phyloP scores from a whole-genome alignment of 2,888 invertebrate species.

The Agrilus biguttatus region DNA sequence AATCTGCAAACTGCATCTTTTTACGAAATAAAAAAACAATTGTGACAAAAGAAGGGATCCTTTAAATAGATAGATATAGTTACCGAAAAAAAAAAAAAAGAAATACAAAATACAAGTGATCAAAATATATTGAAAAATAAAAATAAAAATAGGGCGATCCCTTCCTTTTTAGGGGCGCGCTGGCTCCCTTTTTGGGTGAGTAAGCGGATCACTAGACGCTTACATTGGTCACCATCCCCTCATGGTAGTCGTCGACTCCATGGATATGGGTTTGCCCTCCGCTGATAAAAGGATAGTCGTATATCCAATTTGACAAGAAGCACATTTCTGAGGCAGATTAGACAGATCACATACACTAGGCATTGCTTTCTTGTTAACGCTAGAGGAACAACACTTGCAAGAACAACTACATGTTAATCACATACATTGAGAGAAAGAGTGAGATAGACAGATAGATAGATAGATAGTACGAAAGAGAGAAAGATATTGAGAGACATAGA shows the following conservation, averaged over 20 bases:
- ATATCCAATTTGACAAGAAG: constrained; percentile 70
- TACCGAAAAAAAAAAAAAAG: background rate
- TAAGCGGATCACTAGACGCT: constrained; percentile 28
- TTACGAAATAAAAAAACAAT: constrained; percentile 2
- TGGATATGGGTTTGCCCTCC: constrained; percentile 92
- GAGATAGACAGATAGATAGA: background rate
- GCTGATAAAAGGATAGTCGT: constrained; percentile 81
- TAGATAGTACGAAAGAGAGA: background rate
- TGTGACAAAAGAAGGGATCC: constrained; percentile 6
- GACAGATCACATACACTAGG: constrained; percentile 8
- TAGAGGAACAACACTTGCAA: constrained; percentile 1
- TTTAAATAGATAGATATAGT: background rate
- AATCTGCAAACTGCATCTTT: constrained; percentile 7
- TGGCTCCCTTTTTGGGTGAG: constrained; percentile 17
- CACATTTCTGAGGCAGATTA: constrained; percentile 54
- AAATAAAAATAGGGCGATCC: too few species aligned
- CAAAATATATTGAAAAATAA: constrained; percentile 3
- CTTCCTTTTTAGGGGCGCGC: constrained; percentile 7
- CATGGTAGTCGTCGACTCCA: constrained; percentile 85
- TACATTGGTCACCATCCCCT: constrained; percentile 78
- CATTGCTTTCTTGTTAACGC: constrained; percentile 14
- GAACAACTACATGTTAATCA: background rate
- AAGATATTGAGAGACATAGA: background rate
- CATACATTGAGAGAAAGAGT: background rate
- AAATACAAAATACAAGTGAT: background rate